Percentiles rank a stretch among this genome's conserved stretches.
Evolutionary conservation across 53 echinoderm and acorn worm species (phyloP).

Genomic region (Pentamera pediparva): DNA sequence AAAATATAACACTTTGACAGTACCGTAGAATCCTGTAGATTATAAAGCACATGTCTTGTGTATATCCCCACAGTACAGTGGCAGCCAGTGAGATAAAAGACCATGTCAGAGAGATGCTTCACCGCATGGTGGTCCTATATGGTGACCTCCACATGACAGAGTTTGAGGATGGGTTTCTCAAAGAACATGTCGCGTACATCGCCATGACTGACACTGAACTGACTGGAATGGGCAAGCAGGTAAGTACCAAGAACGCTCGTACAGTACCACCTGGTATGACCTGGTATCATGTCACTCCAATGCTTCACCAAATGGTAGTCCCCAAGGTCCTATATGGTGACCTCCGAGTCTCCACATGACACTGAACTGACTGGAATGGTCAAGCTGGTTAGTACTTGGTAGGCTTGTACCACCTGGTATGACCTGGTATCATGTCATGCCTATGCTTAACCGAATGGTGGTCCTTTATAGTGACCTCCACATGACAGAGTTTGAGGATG

Average conservation of each 20-base stretch:
- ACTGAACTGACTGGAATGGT: no score
- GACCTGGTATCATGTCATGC: conserved; percentile 52
- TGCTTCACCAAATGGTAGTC: no score
- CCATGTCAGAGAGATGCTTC: conserved; percentile 53
- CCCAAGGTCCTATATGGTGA: no score
- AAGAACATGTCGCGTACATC: conserved; percentile 66
- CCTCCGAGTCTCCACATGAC: neutral
- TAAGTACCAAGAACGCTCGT: conserved; percentile 20
- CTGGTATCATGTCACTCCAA: no score
- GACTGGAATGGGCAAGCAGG: conserved; percentile 47
- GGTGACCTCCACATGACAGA: conserved; percentile 65
- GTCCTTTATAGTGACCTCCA: conserved; percentile 57
- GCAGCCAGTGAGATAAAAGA: conserved; percentile 56
- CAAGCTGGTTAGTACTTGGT: no score
- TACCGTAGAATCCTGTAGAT: neutral
- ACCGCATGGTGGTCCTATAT: conserved; percentile 44
- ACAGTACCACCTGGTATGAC: conserved; percentile 38
- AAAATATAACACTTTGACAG: no score
- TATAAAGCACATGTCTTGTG: neutral
- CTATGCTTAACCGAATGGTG: conserved; percentile 52
- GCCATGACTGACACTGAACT: conserved; percentile 77
- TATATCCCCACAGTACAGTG: conserved; percentile 48
- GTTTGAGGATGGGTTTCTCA: conserved; percentile 71
- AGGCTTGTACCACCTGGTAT: conserved; percentile 27
- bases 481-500: conserved; percentile 73